Conservation (phyloP, 2,797 vertebrate species). For the Ibycter americanus region DNA sequence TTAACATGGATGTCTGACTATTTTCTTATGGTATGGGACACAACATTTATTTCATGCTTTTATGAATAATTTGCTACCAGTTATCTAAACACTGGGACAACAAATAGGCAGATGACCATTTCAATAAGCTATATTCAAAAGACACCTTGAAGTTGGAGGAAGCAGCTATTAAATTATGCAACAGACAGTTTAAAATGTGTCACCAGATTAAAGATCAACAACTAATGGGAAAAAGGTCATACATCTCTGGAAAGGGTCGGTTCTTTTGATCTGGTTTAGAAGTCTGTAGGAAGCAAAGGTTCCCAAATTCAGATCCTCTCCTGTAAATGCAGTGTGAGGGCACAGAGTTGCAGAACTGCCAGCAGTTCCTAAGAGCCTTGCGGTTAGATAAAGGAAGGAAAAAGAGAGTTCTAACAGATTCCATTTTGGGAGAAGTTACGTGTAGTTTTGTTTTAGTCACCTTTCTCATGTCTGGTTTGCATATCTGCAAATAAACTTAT, state of each 20-base stretch:
- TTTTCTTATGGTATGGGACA: background rate
- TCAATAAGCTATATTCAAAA: background rate
- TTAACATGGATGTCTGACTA: background rate
- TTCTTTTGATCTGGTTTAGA: background rate
- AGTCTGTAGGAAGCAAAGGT: background rate
- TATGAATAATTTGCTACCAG: background rate
- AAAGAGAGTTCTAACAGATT: background rate
- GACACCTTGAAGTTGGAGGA: background rate
- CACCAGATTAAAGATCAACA: background rate
- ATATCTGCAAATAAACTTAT: background rate
- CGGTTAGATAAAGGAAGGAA: background rate
- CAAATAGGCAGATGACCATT: background rate
- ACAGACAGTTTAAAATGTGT: background rate
- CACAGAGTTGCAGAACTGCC: background rate
- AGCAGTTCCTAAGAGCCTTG: background rate
- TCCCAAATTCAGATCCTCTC: background rate
- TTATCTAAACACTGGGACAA: background rate
- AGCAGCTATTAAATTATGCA: background rate
- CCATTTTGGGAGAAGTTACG: background rate
- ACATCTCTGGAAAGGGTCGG: background rate
- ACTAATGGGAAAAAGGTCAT: background rate
- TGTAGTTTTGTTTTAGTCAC: background rate
- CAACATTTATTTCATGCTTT: background rate
- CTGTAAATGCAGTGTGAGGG: background rate
- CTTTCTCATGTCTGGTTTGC: background rate